Conservation (phyloP, 1,140 invertebrate genomes). For the Meloidogyne chitwoodi region DNA sequence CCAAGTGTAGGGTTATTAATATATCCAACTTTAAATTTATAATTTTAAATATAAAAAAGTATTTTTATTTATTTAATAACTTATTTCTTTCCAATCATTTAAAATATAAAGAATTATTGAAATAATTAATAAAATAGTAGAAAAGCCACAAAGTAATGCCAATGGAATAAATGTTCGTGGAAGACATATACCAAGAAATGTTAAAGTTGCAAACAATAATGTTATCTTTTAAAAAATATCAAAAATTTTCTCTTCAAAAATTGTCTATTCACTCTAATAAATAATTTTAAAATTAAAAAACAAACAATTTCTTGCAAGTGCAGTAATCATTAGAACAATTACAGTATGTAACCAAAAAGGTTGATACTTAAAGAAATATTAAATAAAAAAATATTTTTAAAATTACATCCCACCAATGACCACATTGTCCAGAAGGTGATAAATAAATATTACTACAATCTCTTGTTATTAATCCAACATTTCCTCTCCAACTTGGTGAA, state of each 20-base stretch:
- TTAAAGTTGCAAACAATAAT: conserved; percentile 1
- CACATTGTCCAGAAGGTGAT: background rate
- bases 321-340: conserved; percentile 13
- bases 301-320: conserved; percentile 8
- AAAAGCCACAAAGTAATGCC: background rate
- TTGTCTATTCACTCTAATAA: too few relatives aligned
- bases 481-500: conserved; percentile 11
- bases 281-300: background rate
- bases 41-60: background rate
- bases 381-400: too few relatives aligned
- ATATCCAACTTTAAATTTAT: background rate
- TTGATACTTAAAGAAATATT: conserved; percentile 1
- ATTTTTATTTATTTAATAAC: background rate
- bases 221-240: background rate
- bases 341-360: conserved; percentile 20
- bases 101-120: background rate
- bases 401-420: conserved; percentile 12
- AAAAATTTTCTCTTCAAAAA: too few relatives aligned
- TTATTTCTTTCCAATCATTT: conserved; percentile 9
- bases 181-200: conserved; percentile 14
- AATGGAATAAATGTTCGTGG: conserved; percentile 9
- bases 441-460: background rate
- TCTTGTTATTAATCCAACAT: conserved; percentile 6
- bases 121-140: conserved; percentile 15
- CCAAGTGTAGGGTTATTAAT: background rate